These are phyloP conservation scores for Enteromius treurensis DNA, from an alignment of 2,797 vertebrate species.

Conservation along the genomic window DNA sequence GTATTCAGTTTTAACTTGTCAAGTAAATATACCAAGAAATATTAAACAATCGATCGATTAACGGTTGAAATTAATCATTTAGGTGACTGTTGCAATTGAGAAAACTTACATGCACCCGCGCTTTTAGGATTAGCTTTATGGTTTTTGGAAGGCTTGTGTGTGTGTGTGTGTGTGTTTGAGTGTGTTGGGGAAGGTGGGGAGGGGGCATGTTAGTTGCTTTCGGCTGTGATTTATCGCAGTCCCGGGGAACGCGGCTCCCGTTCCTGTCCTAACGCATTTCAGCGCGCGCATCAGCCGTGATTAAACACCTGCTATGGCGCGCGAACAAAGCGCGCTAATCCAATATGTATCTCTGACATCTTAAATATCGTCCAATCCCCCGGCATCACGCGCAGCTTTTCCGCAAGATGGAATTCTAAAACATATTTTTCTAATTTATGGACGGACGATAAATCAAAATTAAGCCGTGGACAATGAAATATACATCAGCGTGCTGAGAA, in stretches of 20 bases:
- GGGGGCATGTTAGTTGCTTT: constrained; percentile 53
- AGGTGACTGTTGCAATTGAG: not conserved
- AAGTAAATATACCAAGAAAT: not conserved
- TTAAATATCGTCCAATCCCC: constrained; percentile 98
- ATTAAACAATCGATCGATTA: not conserved
- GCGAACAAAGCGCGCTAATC: constrained; percentile 99
- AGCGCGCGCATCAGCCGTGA: constrained; percentile 99
- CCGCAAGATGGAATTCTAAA: constrained; percentile 97
- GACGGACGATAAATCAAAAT: constrained; percentile 99
- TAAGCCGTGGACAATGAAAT: constrained; percentile 99
- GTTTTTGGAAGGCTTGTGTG: not conserved
- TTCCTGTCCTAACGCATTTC: constrained; percentile 99
- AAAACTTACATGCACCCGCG: not conserved
- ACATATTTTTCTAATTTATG: constrained; percentile 99
- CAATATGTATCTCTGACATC: constrained; percentile 99
- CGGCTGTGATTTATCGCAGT: constrained; percentile 64
- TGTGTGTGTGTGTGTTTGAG: constrained; percentile 4
- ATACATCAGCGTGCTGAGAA: constrained; percentile 98
- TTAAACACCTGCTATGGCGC: constrained; percentile 99
- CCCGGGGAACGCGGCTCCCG: constrained; percentile 56
- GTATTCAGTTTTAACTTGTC: not conserved
- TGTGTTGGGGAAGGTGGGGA: not conserved
- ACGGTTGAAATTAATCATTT: not conserved
- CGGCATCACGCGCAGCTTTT: constrained; percentile 95
- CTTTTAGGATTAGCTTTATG: constrained; percentile 34